phyloP scores from a whole-genome alignment of 2,797 vertebrate species.

The Rhinichthys osculus region DNA sequence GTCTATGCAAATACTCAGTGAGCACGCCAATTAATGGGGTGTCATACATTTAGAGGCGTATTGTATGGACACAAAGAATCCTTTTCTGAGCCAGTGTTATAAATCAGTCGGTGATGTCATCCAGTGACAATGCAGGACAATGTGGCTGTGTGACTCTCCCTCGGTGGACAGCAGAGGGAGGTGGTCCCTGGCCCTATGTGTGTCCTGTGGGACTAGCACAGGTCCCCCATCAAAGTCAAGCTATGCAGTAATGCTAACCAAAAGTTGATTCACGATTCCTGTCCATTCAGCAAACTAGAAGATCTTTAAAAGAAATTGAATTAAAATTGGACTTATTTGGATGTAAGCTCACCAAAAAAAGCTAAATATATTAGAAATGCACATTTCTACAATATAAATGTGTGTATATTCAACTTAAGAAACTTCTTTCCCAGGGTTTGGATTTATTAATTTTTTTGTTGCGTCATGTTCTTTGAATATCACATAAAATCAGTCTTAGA shows the following conservation, averaged over 20 bases:
- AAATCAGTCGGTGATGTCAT: conserved; percentile 75
- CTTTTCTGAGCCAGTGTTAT: conserved; percentile 68
- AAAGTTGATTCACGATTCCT: neutral
- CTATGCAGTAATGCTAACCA: neutral
- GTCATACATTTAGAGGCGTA: conserved; percentile 77
- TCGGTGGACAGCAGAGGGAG: conserved; percentile 34
- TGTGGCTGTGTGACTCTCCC: conserved; percentile 66
- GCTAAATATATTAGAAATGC: neutral
- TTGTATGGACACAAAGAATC: conserved; percentile 70
- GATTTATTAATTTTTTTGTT: neutral
- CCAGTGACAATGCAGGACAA: conserved; percentile 68
- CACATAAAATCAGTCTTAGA: neutral
- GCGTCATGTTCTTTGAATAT: neutral
- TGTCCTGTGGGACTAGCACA: conserved; percentile 32
- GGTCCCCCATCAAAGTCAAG: conserved; percentile 12
- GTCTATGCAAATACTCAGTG: conserved; percentile 66
- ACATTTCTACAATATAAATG: neutral
- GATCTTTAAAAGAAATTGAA: neutral
- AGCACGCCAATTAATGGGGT: conserved; percentile 74
- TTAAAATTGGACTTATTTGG: neutral
- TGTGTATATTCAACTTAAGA: too few species aligned
- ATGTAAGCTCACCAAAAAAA: neutral
- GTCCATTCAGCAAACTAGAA: neutral
- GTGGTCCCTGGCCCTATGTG: conserved; percentile 24
- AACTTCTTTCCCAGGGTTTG: neutral